Evolutionary conservation across 1,140 invertebrate species (phyloP), one percentile per base, ranked within the genome.

Genomic region (Pseudomyrmex concolor): DNA sequence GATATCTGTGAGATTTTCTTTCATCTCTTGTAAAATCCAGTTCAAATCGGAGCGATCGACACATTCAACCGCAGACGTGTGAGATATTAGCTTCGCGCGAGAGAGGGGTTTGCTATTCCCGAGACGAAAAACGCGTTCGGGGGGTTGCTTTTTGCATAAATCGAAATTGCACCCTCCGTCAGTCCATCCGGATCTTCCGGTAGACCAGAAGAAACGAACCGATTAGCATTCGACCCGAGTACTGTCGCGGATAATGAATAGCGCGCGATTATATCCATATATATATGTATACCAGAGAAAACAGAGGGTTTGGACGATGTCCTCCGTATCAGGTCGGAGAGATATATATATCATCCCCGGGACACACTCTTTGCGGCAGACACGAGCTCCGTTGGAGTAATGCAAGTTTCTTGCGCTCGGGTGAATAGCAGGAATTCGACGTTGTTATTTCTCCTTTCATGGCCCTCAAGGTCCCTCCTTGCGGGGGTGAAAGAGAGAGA

Each of bases 361-460:
- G 59, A 74, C 57, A 34, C 50, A 51, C 34, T 74, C 70, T 45
- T 54, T 70, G n/a, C 22, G 59, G 62, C 48, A 83, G 71, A 76
- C 71, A 66, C 48, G 60, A 57, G 54, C 64, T 76, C 34, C 54
- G 54, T 64, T 7, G 64, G 34, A 55, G 70, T 54, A 73, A 73
- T 72, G 70, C 83, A 66, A 76, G 81, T 43, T 76, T 66, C 71
- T 84, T 63, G 57, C 60, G 73, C 87, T 85, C 78, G 78, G 74
- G 50, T 60, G 83, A 84, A 74, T 84, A 55, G 73, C 63, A 78
- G 86, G 84, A 89, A 88, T 89, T 88, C 66, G 63, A 88, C 84
- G 72, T 62, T 86, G 86, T 88, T 88, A 81, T 76, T 76, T 74
- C 85, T 84, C 77, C 85, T 84, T 73, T 67, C 85, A 59, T 74